Base-by-base conservation (phyloP, 2,113 vertebrate genomes). In the Tauraco erythrolophus region DNA sequence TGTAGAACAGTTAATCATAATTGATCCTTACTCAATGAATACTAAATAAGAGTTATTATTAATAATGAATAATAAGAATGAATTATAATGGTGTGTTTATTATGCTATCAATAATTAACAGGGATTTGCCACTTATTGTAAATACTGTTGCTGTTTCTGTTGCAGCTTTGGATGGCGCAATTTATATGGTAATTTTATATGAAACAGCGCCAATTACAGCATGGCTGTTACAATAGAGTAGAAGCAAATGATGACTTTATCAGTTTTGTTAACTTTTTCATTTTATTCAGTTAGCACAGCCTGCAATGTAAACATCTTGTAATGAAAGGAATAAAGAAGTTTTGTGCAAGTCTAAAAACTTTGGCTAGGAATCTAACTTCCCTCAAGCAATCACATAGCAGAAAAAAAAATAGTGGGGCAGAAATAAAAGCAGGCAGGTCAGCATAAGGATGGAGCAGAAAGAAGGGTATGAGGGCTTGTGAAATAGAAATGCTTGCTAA, bases 101-200 rank as follows among this genome's bases (percentile, higher is more conserved):
- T 97, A 94, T 41, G 30, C 78, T 93, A 93, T 96, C 78, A 97
- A 95, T 94, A 98, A 96, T 98, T 97, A 98, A 98, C 81, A 87
- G 51, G 82, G 88, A 96, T 96, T 96, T 97, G 58, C 87, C 91
- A 91, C 85, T 98, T 93, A 84, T 89, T 94, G 95, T 95, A 96
- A 94, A 89, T 92, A 92, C 90, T 88, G n/a, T 84, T 94, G 66
- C 86, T 89, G 58, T 75, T 96, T 84, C 94, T 95, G 90, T 89
- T 95, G 94, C 80, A 92, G 90, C 51, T 96, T 95, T 95, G 84
- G 91, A 89, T 78, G 54, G 68, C 14, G 37, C 91, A 95, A 97
- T 98, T 97, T 97, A 95, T 75, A 97, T 97, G 89, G 57, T 97
- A 97, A 97, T 98, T 98, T 98, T 95, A 72, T 91, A 91, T 91